Conservation (phyloP, 1,140 invertebrate genomes). For the Lerema accius region DNA sequence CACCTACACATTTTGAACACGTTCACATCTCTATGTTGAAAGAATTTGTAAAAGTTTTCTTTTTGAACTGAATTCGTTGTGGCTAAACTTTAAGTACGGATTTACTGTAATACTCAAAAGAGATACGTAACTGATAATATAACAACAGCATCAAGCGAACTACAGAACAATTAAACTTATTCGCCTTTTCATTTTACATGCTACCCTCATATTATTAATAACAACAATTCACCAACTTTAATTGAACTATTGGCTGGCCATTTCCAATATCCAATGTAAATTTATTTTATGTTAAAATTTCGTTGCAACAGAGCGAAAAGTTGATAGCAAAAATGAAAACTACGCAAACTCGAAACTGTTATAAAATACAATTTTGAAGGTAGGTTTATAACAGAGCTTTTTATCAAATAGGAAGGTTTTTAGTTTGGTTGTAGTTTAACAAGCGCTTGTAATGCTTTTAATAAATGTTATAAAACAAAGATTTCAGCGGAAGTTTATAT, state of each 20-base stretch:
- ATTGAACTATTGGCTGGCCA: slow-evolving; percentile 2
- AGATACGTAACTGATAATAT: no score
- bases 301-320: slow-evolving; percentile 5
- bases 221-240: not conserved
- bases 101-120: no score
- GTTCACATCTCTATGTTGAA: not conserved
- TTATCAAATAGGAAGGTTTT: not conserved
- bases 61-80: no score
- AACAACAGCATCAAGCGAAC: no score
- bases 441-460: not conserved
- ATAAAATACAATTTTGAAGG: slow-evolving; percentile 3
- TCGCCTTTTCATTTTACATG: no score
- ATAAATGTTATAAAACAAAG: no score
- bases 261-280: not conserved
- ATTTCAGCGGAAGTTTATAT: no score
- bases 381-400: not conserved
- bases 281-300: slow-evolving; percentile 1
- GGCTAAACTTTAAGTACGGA: no score
- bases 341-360: slow-evolving; percentile 3
- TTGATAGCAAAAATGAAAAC: not conserved
- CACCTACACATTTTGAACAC: not conserved
- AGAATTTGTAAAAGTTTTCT: no score
- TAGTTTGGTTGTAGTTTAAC: not conserved
- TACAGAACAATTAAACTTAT: no score
- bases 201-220: no score